phyloP scores from a whole-genome alignment of 2,797 vertebrate genomes.

The Onychomys torridus region DNA sequence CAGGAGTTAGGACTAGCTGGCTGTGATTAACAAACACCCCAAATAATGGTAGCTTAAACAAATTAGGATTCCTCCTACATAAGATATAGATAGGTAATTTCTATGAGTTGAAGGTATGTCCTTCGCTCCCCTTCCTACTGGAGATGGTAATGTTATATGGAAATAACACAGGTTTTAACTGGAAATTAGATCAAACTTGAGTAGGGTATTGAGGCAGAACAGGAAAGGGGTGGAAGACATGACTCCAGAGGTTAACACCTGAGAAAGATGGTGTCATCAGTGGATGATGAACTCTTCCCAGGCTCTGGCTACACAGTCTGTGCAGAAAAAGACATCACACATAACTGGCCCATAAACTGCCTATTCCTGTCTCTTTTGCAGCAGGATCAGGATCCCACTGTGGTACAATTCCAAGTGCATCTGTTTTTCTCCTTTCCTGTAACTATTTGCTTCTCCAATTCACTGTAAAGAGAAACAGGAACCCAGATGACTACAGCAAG shows the following conservation, averaged over 20 bases:
- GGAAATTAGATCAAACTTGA: not conserved
- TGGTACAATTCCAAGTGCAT: not conserved
- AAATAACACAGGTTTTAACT: constrained; percentile 5
- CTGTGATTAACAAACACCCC: not conserved
- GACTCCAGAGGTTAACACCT: not conserved
- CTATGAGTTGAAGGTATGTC: not conserved
- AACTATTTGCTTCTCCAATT: not conserved
- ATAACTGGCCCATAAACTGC: not conserved
- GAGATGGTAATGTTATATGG: not conserved
- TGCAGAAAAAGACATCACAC: not conserved
- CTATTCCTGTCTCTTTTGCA: not conserved
- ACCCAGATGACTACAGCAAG: too few relatives aligned
- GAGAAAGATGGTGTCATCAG: not conserved
- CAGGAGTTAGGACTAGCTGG: not conserved
- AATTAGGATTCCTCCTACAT: not conserved
- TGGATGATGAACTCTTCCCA: not conserved
- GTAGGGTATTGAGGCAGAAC: not conserved
- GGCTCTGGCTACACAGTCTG: not conserved
- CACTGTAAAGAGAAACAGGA: not conserved
- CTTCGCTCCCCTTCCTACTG: not conserved
- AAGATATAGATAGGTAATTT: not conserved
- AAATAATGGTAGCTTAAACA: not conserved
- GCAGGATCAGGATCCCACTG: not conserved
- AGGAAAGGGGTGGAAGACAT: not conserved
- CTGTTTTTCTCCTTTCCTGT: not conserved